Conservation (phyloP, 1,140 invertebrate species). For the Nilaparvata lugens region DNA sequence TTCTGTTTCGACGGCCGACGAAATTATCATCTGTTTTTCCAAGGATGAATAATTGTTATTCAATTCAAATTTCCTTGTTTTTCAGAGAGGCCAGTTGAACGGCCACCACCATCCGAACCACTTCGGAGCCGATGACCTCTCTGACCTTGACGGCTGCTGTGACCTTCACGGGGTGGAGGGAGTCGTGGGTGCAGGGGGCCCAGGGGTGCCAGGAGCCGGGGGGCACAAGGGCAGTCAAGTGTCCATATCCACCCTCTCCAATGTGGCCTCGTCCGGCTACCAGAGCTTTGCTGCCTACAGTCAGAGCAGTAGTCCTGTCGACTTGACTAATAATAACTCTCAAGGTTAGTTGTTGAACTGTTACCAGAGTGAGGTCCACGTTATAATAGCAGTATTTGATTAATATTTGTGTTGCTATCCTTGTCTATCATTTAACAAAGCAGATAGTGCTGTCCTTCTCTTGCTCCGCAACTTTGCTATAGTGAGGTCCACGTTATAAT, state of each 20-base stretch:
- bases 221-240: conserved; percentile 56
- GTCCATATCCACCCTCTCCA: conserved; percentile 71
- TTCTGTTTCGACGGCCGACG: too few species aligned
- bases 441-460: too few species aligned
- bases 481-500: too few species aligned
- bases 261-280: conserved; percentile 79
- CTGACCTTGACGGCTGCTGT: conserved; percentile 44
- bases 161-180: conserved; percentile 45
- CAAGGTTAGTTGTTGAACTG: too few species aligned
- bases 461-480: too few species aligned
- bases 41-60: too few species aligned
- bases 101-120: conserved; percentile 1
- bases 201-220: conserved; percentile 44
- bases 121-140: conserved; percentile 48
- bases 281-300: conserved; percentile 85
- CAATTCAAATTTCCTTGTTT: too few species aligned
- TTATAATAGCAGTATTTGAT: too few species aligned
- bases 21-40: too few species aligned
- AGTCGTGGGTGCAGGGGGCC: conserved; percentile 58
- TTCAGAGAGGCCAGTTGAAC: neutral
- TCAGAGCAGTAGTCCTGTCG: conserved; percentile 82
- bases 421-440: too few species aligned
- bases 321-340: conserved; percentile 41
- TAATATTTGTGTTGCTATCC: too few species aligned
- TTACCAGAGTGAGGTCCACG: too few species aligned